Base-by-base conservation (phyloP, 2,797 vertebrate species). In the Poecile montanus region DNA sequence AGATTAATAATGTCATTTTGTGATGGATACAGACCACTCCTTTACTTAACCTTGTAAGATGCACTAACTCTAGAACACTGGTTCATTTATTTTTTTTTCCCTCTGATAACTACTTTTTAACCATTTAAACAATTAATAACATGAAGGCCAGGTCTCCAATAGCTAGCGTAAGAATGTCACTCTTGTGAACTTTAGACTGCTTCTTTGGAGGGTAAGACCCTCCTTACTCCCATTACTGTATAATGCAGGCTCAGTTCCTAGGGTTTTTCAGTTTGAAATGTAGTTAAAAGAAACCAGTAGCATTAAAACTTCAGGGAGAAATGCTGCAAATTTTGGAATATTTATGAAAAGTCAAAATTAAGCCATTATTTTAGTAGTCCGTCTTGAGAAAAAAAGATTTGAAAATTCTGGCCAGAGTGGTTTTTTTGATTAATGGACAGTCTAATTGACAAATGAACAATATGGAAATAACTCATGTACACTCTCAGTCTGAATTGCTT, bases 1-100 rank as follows among this genome's bases (percentile, higher is more conserved):
- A 97, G 97, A 98, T 97, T 98, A 97, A 97, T 96, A 97, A 95
- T 97, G 97, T 96, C 95, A 96, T 90, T 47, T 77, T 85, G 84
- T 97, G 96, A 97, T 96, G 89, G 91, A 97, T 98, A 97, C 88
- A 71, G 76, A 92, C 73, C 93, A 91, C 84, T 97, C 93, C 89
- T 98, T 96, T 92, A 79, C 89, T 93, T 96, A 91, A 70, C 88
- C 89, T 95, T 95, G 72, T 88, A 81, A 94, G 81, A 96, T 92
- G 87, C 88, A 78, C 92, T 80, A 93, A 90, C 77, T 93, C 19
- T 84, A 88, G 70, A 94, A 62, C 73, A 88, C 21, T n/a, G 8
- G 10, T 32, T 63, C 95, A 94, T 95, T 83, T 70, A 50, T 96
- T 96, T 78, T 97, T 96, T 32, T 56, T 67, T 23, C 42, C 40